These are phyloP conservation scores for Ormyrus nitidulus DNA, from an alignment of 2,888 invertebrate species.

Conservation along the genomic window DNA sequence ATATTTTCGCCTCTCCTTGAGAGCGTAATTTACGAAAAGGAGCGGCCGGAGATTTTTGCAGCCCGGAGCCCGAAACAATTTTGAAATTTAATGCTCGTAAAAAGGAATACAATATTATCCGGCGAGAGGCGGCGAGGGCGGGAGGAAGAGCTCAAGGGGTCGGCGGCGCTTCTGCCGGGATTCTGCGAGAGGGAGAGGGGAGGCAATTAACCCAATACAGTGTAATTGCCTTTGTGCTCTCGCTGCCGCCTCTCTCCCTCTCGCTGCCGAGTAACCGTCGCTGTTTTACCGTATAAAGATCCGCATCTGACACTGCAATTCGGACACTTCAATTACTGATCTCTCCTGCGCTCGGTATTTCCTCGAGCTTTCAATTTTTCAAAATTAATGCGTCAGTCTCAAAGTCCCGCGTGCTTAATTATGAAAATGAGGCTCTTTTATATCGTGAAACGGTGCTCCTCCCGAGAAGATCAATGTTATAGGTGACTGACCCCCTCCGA, in stretches of 20 bases:
- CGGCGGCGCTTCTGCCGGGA: constrained; percentile 6
- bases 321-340: constrained; percentile 44
- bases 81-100: constrained; percentile 63
- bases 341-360: constrained; percentile 12
- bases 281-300: constrained; percentile 55
- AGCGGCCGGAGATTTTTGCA: constrained; percentile 39
- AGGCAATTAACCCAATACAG: constrained; percentile 65
- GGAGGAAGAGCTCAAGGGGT: constrained; percentile 5
- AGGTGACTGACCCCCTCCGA: too few species aligned
- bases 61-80: constrained; percentile 57
- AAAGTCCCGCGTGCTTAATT: too few species aligned
- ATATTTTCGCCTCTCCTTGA: constrained; percentile 46
- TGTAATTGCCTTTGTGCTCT: constrained; percentile 65
- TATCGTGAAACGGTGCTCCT: too few species aligned
- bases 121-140: constrained; percentile 1
- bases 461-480: too few species aligned
- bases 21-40: constrained; percentile 52
- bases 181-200: constrained; percentile 45
- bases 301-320: constrained; percentile 49
- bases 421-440: too few species aligned
- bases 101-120: constrained; percentile 63
- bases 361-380: constrained; percentile 19
- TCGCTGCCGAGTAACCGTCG: constrained; percentile 50
- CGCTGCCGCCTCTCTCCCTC: constrained; percentile 48
- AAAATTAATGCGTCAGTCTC: neutral